Evolutionary conservation across 2,888 invertebrate genomes (phyloP), one percentile per base, ranked within the genome.

Genomic region (Xestia sexstrigata): DNA sequence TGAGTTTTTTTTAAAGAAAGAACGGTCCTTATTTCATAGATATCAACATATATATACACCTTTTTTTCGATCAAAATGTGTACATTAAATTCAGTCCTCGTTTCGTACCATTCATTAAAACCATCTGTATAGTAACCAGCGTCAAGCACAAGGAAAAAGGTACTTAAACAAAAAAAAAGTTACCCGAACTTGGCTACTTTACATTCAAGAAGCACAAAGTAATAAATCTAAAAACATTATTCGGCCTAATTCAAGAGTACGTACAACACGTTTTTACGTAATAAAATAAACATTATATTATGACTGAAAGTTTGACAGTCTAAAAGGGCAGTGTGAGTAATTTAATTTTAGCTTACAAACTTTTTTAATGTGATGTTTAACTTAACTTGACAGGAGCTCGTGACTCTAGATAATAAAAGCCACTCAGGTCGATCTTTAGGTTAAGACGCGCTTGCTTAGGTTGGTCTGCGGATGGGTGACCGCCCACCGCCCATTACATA

Each of bases 171-270:
- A 39, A 69, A 49, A 69, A 49, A 77, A 72, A 49, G 47, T 52
- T 39, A 62, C 47, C 4, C 35, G 1, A 83, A 78, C 65, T 78
- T 78, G 11, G 8, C 52, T 26, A 65, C 76, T 85, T 86, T 55
- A 72, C 5, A 83, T 83, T 85, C 84, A 74, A 72, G 71, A 65
- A 71, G 45, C 77, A 71, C 17, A 76, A 76, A 83, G 81, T 72
- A 81, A 83, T 86, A 83, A 81, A 83, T 86, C 84, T 81, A 49
- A 78, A 82, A 86, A 83, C 78, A 83, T 86, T 74, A 71, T 68
- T 72, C 20, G 35, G 6, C 52, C 66, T 65, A 68, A 76, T 76
- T 83, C 39, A 20, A 62, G 60, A 77, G 35, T 42, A 67, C 42
- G 71, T 67, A 78, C 80, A 66, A 74, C 86, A 80, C 47, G 68